Evolutionary conservation across 2,797 vertebrate species (phyloP).

Genomic region (Heterohyrax brucei): DNA sequence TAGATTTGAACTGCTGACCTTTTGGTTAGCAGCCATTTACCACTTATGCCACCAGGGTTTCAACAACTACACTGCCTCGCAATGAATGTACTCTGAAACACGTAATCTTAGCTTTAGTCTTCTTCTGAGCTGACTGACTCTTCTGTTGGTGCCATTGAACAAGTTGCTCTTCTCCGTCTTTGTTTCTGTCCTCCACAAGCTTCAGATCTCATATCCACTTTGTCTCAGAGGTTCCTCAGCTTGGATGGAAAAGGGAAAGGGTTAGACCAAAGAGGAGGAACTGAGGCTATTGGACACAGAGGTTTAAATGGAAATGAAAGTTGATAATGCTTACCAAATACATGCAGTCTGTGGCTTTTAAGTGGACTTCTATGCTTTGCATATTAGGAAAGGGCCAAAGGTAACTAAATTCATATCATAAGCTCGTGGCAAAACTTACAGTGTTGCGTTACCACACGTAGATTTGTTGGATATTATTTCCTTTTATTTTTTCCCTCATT

Average conservation of each 20-base stretch:
- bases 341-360: conserved; percentile 77
- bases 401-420: neutral
- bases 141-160: neutral
- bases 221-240: neutral
- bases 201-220: neutral
- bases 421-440: neutral
- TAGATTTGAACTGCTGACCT: no score
- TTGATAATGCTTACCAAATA: conserved; percentile 65
- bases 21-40: no score
- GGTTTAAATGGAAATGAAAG: conserved; percentile 70
- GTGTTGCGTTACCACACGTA: neutral
- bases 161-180: neutral
- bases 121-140: neutral
- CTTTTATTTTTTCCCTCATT: neutral
- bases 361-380: conserved; percentile 70
- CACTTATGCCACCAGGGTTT: no score
- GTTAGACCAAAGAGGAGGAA: neutral
- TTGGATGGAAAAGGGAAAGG: neutral
- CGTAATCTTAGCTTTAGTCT: neutral
- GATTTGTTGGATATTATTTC: neutral
- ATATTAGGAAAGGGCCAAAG: neutral
- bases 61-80: neutral
- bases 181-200: neutral
- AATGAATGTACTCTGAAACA: neutral
- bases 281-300: conserved; percentile 54